phyloP scores from a whole-genome alignment of 2,888 invertebrate species.

The Taphrorychus bicolor region DNA sequence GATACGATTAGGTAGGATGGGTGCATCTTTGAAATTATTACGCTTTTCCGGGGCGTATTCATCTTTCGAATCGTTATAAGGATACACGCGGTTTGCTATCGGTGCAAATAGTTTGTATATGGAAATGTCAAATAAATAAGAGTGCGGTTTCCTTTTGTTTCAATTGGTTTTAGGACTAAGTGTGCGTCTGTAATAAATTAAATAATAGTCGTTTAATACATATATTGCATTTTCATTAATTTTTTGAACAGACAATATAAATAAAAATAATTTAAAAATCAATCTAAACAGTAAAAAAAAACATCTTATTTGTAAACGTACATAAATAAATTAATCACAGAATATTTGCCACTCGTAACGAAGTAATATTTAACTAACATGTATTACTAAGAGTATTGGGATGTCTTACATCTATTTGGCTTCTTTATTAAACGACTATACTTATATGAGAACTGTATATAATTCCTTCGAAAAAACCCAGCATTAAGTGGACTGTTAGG shows the following conservation, averaged over 20 bases:
- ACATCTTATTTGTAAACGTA: constrained; percentile 45
- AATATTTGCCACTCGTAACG: constrained; percentile 43
- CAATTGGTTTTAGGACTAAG: no score
- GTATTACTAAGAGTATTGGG: constrained; percentile 28
- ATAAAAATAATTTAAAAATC: constrained; percentile 50
- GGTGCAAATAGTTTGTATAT: no score
- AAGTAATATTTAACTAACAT: constrained; percentile 33
- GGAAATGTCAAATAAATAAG: no score
- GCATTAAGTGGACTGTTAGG: constrained; percentile 18
- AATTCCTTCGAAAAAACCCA: constrained; percentile 8
- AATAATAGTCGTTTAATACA: constrained; percentile 41
- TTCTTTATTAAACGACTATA: constrained; percentile 25
- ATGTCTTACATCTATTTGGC: constrained; percentile 24
- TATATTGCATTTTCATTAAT: constrained; percentile 47
- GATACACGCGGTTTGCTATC: no score
- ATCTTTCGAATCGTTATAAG: no score
- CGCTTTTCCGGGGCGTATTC: no score
- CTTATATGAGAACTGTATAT: constrained; percentile 16
- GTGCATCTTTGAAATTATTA: no score
- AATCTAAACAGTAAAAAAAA: constrained; percentile 51
- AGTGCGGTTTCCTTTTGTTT: no score
- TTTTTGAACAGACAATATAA: constrained; percentile 49
- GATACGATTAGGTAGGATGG: no score
- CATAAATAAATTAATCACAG: constrained; percentile 52
- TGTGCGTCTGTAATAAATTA: no score